A percentile compares a stretch with the other conserved stretches of the same genome.
These are phyloP conservation scores for Lagenorhynchus albirostris DNA, from an alignment of 2,113 vertebrate species.

Conservation along the genomic window DNA sequence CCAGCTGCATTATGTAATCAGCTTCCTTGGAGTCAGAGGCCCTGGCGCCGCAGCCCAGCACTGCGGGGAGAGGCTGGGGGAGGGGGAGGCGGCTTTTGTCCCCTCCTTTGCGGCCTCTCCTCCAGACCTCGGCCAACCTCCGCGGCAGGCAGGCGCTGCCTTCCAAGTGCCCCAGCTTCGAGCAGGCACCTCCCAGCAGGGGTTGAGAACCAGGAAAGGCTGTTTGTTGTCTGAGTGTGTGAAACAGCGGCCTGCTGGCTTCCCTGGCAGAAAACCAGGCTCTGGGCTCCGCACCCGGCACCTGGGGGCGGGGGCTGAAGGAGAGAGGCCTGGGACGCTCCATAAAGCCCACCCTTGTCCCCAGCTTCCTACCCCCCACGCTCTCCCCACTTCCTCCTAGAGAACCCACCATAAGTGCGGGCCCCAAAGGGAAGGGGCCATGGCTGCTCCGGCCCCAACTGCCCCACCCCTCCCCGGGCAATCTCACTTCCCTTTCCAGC, in stretches of 20 bases:
- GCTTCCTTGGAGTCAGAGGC: constrained; percentile 60
- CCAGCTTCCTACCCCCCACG: not conserved
- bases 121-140: not conserved
- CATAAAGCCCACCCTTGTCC: not conserved
- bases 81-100: not conserved
- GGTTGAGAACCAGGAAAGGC: constrained; percentile 43
- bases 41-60: constrained; percentile 40
- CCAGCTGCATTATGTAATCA: constrained; percentile 58
- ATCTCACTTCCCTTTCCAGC: constrained; percentile 53
- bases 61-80: not conserved
- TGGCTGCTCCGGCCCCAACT: not conserved
- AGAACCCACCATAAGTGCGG: not conserved
- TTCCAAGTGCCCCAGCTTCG: not conserved
- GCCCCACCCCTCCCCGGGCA: not conserved
- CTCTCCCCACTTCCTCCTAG: constrained; percentile 47
- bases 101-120: not conserved
- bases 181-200: not conserved
- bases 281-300: not conserved
- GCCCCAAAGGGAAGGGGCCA: not conserved
- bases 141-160: not conserved
- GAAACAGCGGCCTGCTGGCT: constrained; percentile 47
- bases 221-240: constrained; percentile 57
- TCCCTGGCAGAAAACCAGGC: constrained; percentile 52
- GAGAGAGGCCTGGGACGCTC: not conserved
- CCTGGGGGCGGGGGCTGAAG: not conserved